phyloP scores from a whole-genome alignment of 2,113 vertebrate genomes.

The Caretta caretta region DNA sequence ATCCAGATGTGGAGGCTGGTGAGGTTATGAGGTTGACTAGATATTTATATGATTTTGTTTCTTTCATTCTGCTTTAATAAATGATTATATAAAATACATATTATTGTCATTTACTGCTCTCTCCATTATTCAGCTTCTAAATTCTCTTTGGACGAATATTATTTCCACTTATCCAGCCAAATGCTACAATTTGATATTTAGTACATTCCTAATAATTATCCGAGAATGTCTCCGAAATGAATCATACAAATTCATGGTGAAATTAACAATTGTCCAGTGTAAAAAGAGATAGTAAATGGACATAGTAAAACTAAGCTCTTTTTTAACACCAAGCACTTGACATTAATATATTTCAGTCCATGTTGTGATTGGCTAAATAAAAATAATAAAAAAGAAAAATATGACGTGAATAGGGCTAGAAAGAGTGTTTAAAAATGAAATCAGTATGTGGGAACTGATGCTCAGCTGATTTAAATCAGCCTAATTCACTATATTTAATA shows the following conservation, averaged over 20 bases:
- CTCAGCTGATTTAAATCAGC: neutral
- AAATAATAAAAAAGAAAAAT: neutral
- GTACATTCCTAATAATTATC: neutral
- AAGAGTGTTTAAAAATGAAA: neutral
- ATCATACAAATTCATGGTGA: neutral
- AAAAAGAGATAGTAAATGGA: neutral
- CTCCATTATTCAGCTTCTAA: neutral
- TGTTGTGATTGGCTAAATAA: neutral
- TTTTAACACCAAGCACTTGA: neutral
- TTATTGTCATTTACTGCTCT: neutral
- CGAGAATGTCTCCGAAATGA: neutral
- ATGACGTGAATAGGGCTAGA: neutral
- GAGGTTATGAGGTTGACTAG: neutral
- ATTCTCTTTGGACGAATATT: neutral
- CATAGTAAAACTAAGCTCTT: neutral
- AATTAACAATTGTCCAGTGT: neutral
- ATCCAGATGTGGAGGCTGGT: neutral
- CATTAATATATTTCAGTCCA: neutral
- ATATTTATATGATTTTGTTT: conserved; percentile 13
- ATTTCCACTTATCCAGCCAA: neutral
- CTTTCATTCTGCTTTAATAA: neutral
- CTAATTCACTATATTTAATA: neutral
- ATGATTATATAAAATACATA: neutral
- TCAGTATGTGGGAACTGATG: neutral
- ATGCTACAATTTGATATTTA: neutral